Conservation (phyloP, 2,797 vertebrate genomes). For the Neostethus bicornis region DNA sequence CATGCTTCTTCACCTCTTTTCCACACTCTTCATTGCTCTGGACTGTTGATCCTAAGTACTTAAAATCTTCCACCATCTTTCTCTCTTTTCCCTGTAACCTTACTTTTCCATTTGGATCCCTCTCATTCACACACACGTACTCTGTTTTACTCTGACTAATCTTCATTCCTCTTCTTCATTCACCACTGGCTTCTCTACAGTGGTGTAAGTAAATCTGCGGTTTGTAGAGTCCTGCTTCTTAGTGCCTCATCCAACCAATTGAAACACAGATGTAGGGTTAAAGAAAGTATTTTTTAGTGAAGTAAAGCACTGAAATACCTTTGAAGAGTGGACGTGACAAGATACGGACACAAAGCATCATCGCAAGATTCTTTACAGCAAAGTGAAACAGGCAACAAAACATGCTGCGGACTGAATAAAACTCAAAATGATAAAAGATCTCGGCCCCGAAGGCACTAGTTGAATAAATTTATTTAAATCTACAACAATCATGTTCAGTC, state of each 20-base stretch:
- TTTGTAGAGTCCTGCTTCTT: conserved; percentile 15
- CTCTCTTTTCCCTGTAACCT: too few species aligned
- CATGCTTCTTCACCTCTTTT: too few species aligned
- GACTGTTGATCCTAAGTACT: too few species aligned
- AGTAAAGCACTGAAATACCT: conserved; percentile 30
- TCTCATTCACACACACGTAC: too few species aligned
- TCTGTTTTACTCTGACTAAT: too few species aligned
- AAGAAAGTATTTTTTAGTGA: conserved; percentile 13
- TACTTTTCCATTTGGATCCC: too few species aligned
- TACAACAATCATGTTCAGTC: not conserved
- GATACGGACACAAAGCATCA: not conserved
- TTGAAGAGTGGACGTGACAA: not conserved
- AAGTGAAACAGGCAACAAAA: not conserved
- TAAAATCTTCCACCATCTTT: too few species aligned
- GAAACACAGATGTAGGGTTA: conserved; percentile 56
- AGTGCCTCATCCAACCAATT: conserved; percentile 51
- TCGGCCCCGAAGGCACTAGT: not conserved
- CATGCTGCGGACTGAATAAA: not conserved
- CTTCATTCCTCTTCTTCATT: too few species aligned
- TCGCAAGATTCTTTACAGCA: not conserved
- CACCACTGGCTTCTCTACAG: conserved; percentile 57
- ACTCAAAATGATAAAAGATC: not conserved
- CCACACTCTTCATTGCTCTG: too few species aligned
- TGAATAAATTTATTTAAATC: not conserved
- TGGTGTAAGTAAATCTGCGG: conserved; percentile 53